Conservation (phyloP, 2,113 vertebrate genomes). For the Xenotilapia caudafasciata region DNA sequence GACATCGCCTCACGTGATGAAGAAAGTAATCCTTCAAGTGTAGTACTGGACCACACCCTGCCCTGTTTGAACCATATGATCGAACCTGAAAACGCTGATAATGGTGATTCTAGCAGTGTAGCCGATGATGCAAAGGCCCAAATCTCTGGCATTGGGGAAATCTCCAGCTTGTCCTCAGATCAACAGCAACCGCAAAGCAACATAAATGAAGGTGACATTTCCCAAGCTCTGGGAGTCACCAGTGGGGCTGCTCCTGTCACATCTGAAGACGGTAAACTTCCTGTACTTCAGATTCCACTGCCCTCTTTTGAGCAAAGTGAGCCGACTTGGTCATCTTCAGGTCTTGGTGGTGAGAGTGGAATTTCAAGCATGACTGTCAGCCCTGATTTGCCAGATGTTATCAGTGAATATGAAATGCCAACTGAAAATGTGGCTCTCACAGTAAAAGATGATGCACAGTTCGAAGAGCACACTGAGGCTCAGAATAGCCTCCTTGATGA, state of each 20-base stretch:
- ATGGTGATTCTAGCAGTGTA: not conserved
- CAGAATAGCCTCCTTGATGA: not conserved
- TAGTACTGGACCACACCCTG: not conserved
- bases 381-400: slow-evolving; percentile 7
- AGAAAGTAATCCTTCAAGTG: not conserved
- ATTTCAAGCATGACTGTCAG: slow-evolving; percentile 53
- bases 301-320: not conserved
- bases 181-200: not conserved
- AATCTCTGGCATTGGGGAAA: not conserved
- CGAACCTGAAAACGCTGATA: not conserved
- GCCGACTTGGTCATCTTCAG: not conserved
- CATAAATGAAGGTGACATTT: not conserved
- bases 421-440: not conserved
- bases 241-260: not conserved
- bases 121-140: not conserved
- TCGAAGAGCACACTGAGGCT: not conserved
- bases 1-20: not conserved
- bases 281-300: not conserved
- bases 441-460: not conserved
- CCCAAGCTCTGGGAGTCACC: not conserved
- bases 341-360: slow-evolving; percentile 40
- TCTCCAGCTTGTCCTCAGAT: not conserved
- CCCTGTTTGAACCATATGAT: not conserved
- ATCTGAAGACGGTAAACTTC: not conserved
- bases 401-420: not conserved